Evolutionary conservation across 2,888 invertebrate species (phyloP).

Genomic region (Agrotis segetum): DNA sequence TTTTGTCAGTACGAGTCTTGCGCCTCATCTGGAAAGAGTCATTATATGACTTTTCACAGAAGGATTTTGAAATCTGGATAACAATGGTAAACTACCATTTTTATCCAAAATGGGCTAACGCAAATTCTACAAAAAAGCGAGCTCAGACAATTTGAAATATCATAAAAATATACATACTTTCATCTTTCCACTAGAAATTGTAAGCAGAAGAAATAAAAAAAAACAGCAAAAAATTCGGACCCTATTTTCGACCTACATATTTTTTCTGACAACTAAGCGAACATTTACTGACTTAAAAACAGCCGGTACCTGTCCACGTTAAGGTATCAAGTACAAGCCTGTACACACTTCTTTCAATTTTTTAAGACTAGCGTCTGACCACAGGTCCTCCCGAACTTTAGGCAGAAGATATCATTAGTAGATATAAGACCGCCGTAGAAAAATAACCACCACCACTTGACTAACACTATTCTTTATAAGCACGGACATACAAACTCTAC

Average conservation of each 20-base stretch:
- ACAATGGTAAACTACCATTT: not conserved
- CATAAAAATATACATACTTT: not conserved
- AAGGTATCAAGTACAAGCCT: not conserved
- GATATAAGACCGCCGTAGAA: too few relatives aligned
- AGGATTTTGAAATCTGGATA: not conserved
- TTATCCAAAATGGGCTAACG: not conserved
- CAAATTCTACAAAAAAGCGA: too few relatives aligned
- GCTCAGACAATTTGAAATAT: not conserved
- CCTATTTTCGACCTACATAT: not conserved
- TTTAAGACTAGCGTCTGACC: not conserved
- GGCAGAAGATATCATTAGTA: too few relatives aligned
- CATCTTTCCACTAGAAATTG: not conserved
- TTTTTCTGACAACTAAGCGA: not conserved
- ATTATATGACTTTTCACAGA: too few relatives aligned
- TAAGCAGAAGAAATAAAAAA: too few relatives aligned
- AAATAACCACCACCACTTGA: too few relatives aligned
- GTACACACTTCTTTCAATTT: too few relatives aligned
- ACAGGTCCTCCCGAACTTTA: too few relatives aligned
- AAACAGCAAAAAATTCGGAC: not conserved
- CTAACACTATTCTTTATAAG: too few relatives aligned
- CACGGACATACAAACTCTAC: not conserved
- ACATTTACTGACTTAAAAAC: not conserved
- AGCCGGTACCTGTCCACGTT: not conserved
- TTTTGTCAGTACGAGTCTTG: too few relatives aligned
- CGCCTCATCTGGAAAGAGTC: too few relatives aligned